Base-by-base conservation (phyloP, 2,888 invertebrate genomes). In the Chrysomela aeneicollis region DNA sequence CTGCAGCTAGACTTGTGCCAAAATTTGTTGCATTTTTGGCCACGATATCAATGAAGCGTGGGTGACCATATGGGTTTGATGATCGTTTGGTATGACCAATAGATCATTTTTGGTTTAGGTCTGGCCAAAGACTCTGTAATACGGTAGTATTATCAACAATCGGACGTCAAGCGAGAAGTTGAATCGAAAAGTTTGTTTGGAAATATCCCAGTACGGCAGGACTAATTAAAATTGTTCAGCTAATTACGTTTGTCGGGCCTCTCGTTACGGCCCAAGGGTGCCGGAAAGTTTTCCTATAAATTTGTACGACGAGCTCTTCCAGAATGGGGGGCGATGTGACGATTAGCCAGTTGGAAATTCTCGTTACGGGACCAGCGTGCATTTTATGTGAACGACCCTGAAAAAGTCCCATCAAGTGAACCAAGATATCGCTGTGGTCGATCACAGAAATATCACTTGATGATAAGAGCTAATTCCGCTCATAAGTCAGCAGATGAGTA, bases 151-250 rank as follows among this genome's bases (percentile, higher is more conserved):
- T 42, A 42, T 42, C 15, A 12, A 42, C n/a, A 42, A 15, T 42
- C 42, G 42, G 42, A 35, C 35, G 70, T 71, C 69, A 71, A 73
- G 71, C 70, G 63, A 63, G 62, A 70, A 70, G 61, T 71, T 63
- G 57, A 73, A 69, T 64, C 63, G 54, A 63, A 66, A 72, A 71
- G 69, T 71, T 68, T 70, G 70, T 73, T n/a, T 70, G 66, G 71
- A 65, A 63, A 71, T 70, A 72, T 69, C 65, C 64, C 61, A 64
- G 71, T 68, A 71, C 69, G 66, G 68, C 67, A 68, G 63, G 67
- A 64, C 71, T 73, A 73, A 73, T 73, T 73, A 71, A 73, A 73
- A 73, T 71, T 73, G 73, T 71, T 71, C 68, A 64, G 64, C 71
- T 71, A 73, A 71, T 73, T 73, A 67, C 71, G 65, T 66, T 68